phyloP scores from a whole-genome alignment of 2,113 vertebrate species.

The Melanostigma gelatinosum region DNA sequence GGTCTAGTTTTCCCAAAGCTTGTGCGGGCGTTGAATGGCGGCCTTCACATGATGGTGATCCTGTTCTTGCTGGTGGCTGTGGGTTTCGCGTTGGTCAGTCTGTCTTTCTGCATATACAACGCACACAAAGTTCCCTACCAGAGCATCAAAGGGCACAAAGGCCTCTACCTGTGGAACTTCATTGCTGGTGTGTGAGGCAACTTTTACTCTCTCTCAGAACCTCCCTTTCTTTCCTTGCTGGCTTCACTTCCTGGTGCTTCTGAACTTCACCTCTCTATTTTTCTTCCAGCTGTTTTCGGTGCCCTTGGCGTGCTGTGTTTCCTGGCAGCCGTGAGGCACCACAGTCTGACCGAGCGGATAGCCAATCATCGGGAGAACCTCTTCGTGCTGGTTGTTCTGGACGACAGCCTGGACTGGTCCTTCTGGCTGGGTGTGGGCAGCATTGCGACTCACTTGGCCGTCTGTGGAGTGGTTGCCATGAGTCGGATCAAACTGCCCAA shows the following conservation, averaged over 20 bases:
- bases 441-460: constrained; percentile 84
- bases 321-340: constrained; percentile 88
- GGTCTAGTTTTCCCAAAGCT: constrained; percentile 93
- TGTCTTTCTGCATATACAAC: constrained; percentile 94
- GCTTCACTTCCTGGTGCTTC: constrained; percentile 3
- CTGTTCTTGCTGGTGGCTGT: constrained; percentile 90
- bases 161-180: constrained; percentile 95
- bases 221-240: not conserved
- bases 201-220: not conserved
- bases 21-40: constrained; percentile 87
- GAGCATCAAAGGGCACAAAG: constrained; percentile 92
- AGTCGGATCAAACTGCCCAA: constrained; percentile 90
- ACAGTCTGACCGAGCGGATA: constrained; percentile 88
- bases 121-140: constrained; percentile 92
- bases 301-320: constrained; percentile 88
- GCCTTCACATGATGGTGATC: constrained; percentile 91
- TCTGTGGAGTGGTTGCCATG: constrained; percentile 89
- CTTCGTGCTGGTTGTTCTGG: constrained; percentile 88
- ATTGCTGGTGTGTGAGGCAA: constrained; percentile 72
- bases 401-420: constrained; percentile 88
- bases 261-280: not conserved
- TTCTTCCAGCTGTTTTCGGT: constrained; percentile 85
- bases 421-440: constrained; percentile 95
- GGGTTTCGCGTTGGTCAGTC: constrained; percentile 90
- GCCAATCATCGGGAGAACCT: constrained; percentile 91